Percentiles rank a stretch among this genome's conserved stretches.
Evolutionary conservation across 2,113 vertebrate species (phyloP).

Genomic region (Cromileptes altivelis): DNA sequence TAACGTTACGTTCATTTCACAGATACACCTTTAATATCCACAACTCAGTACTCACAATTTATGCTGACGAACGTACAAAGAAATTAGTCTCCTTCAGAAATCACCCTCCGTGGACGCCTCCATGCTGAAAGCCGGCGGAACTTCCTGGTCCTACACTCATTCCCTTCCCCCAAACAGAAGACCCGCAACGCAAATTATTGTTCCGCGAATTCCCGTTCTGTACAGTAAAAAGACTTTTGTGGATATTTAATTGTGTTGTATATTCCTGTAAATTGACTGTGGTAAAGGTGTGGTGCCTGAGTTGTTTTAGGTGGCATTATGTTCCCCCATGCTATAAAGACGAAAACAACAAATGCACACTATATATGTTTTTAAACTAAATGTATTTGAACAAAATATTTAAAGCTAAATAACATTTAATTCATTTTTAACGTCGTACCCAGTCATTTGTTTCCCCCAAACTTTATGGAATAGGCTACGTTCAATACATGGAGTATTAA

Average conservation of each 20-base stretch:
- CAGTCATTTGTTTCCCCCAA: background rate
- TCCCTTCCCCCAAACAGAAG: constrained; percentile 36
- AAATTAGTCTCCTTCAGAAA: constrained; percentile 77
- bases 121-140: constrained; percentile 55
- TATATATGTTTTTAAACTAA: background rate
- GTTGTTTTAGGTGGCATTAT: background rate
- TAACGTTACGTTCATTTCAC: background rate
- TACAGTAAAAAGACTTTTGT: background rate
- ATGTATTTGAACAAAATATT: background rate
- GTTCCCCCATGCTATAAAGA: background rate
- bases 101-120: constrained; percentile 24
- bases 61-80: fast-evolving
- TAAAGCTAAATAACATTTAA: background rate
- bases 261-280: background rate
- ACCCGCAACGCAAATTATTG: fast-evolving
- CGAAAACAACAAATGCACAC: background rate
- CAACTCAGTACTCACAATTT: background rate
- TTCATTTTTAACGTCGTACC: too few species aligned
- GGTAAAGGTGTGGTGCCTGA: background rate
- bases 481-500: too few species aligned
- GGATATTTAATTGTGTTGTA: background rate
- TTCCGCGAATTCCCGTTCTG: constrained; percentile 12
- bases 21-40: background rate
- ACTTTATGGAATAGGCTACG: too few species aligned
- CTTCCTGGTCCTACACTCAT: constrained; percentile 50